Evolutionary conservation across 2,888 invertebrate species (phyloP).

Genomic region (Patella ulyssiponensis): DNA sequence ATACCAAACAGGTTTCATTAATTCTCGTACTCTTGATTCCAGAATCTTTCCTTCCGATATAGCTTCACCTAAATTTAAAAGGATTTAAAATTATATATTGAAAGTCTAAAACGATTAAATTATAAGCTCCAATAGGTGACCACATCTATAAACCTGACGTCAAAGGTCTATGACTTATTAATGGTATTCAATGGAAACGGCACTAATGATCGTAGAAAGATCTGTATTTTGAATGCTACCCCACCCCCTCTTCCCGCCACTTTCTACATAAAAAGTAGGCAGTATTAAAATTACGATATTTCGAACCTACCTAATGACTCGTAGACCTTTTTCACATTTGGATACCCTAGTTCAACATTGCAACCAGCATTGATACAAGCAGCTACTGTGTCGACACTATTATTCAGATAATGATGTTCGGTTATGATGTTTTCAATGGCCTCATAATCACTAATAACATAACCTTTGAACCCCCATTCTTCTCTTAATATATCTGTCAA

Average conservation of each 20-base stretch:
- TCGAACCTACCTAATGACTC: conserved; percentile 21
- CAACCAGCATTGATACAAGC: conserved; percentile 43
- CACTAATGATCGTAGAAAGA: too few relatives aligned
- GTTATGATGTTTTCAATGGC: conserved; percentile 53
- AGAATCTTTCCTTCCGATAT: conserved; percentile 44
- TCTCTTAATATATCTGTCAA: conserved; percentile 56
- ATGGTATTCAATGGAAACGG: too few relatives aligned
- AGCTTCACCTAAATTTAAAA: conserved; percentile 40
- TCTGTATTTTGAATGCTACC: too few relatives aligned
- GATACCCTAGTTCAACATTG: conserved; percentile 52
- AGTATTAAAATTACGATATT: too few relatives aligned
- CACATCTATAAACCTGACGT: too few relatives aligned
- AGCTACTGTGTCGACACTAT: conserved; percentile 43
- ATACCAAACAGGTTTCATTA: conserved; percentile 48
- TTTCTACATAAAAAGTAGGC: too few relatives aligned
- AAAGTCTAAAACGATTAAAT: not conserved
- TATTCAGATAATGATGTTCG: conserved; percentile 44
- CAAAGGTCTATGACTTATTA: too few relatives aligned
- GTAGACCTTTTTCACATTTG: conserved; percentile 16
- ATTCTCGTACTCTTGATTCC: conserved; percentile 37
- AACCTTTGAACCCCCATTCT: conserved; percentile 62
- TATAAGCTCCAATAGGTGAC: too few relatives aligned
- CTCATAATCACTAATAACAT: conserved; percentile 60
- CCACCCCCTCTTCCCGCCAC: too few relatives aligned
- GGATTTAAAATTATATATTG: not conserved